phyloP scores from a whole-genome alignment of 1,140 invertebrate species.

The Danaus melanippus region DNA sequence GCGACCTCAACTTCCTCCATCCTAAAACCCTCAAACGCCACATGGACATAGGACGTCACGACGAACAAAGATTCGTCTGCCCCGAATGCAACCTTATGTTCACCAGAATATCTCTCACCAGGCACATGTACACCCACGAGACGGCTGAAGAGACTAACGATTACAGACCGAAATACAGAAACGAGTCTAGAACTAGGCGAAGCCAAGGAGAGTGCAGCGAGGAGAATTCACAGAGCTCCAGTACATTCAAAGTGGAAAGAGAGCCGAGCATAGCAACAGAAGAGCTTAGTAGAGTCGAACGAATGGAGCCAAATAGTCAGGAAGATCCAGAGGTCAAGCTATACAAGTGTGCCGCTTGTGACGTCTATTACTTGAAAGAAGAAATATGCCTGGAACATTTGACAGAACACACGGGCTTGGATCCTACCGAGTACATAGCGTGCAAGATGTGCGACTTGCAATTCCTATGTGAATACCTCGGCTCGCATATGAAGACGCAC shows the following conservation, averaged over 20 bases:
- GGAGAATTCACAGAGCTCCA: too few species aligned
- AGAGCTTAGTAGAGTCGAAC: too few species aligned
- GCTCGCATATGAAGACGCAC: conserved; percentile 26
- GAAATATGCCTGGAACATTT: conserved; percentile 23
- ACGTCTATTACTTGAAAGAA: conserved; percentile 25
- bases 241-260: too few species aligned
- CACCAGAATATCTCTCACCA: conserved; percentile 1
- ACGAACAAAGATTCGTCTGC: conserved; percentile 5
- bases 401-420: conserved; percentile 15
- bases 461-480: conserved; percentile 26
- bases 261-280: too few species aligned
- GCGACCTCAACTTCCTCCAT: conserved; percentile 8
- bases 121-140: conserved; percentile 1
- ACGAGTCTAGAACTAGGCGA: too few species aligned
- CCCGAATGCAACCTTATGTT: conserved; percentile 10
- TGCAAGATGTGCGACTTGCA: conserved; percentile 35
- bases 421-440: conserved; percentile 29
- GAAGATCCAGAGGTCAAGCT: conserved; percentile 7
- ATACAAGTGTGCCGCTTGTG: conserved; percentile 28
- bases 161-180: too few species aligned
- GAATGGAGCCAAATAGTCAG: not conserved
- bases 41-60: not conserved
- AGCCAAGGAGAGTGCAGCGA: too few species aligned
- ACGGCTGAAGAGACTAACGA: too few species aligned
- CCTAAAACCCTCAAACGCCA: conserved; percentile 1